Evolutionary conservation across 2,888 invertebrate genomes (phyloP).

Genomic region (Myopa tessellatipennis): DNA sequence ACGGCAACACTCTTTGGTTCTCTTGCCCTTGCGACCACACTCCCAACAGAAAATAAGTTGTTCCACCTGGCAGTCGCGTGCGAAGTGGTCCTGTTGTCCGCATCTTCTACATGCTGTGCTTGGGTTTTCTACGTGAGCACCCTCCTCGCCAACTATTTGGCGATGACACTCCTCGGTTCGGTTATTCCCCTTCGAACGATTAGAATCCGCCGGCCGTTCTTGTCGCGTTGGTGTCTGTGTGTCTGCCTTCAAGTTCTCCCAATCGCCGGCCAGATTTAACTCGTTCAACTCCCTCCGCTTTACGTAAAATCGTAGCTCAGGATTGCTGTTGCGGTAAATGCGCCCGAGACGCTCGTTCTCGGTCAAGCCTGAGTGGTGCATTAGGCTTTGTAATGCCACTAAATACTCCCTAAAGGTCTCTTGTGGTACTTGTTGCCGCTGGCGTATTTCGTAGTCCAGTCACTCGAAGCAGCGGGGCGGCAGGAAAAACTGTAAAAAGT

Average conservation of each 20-base stretch:
- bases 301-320: conserved; percentile 15
- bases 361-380: conserved; percentile 12
- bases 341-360: conserved; percentile 20
- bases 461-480: conserved; percentile 33
- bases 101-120: not conserved
- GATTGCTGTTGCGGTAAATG: conserved; percentile 27
- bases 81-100: not conserved
- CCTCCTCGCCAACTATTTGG: not conserved
- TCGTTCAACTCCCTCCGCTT: conserved; percentile 20
- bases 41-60: not conserved
- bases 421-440: not conserved
- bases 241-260: not conserved
- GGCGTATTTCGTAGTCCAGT: conserved; percentile 31
- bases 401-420: conserved; percentile 28
- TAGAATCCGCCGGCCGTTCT: too few relatives aligned
- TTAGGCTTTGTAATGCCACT: conserved; percentile 9
- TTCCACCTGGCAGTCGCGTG: not conserved
- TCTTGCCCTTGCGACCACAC: not conserved
- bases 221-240: too few relatives aligned
- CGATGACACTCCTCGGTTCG: not conserved
- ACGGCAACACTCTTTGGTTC: not conserved
- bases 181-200: too few relatives aligned
- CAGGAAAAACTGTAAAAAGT: conserved; percentile 27
- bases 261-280: not conserved
- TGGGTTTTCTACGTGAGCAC: not conserved